Evolutionary conservation across 2,888 invertebrate genomes (phyloP), one percentile per base, ranked within the genome.

Genomic region (Cyclophora punctaria): DNA sequence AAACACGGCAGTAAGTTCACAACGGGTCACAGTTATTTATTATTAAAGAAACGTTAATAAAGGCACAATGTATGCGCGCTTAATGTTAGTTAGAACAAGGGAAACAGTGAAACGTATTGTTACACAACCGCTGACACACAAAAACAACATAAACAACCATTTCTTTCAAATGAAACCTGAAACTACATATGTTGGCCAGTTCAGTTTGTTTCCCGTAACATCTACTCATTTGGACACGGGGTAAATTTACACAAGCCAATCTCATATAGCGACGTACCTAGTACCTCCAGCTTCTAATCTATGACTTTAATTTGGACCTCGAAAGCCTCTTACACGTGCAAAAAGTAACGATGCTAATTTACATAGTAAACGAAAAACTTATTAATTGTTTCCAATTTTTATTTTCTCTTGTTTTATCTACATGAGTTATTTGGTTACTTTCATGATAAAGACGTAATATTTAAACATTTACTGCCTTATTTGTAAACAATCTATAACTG

Each of bases 181-280:
- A 70, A 67, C 65, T 65, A 62, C 66, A 61, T 56, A 64, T 57
- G 62, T 62, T 59, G 53, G 54, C 53, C 53, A 53, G 55, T 49
- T 53, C 49, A 53, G 59, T 63, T 58, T 62, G 63, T 56, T 69
- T 73, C 75, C 73, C 76, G 55, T 62, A 71, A 75, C 78, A 76
- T 72, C 73, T 71, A 72, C 79, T 78, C 75, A 81, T 83, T 83
- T 77, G 75, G 78, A 75, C 80, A 74, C 70, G 68, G 74, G 72
- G 75, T 69, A 78, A 81, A 80, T 84, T 82, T 83, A 80, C 82
- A 77, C 77, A 70, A 69, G 69, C 74, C 80, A 82, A 81, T 82
- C 75, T 82, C 78, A 80, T 80, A 69, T 69, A 61, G 67, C 62
- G 34, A 70, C 69, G 68, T 63, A 71, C 67, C 64, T 71, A 66